Conservation (phyloP, 2,888 invertebrate genomes). For the Athrips mouffetella region DNA sequence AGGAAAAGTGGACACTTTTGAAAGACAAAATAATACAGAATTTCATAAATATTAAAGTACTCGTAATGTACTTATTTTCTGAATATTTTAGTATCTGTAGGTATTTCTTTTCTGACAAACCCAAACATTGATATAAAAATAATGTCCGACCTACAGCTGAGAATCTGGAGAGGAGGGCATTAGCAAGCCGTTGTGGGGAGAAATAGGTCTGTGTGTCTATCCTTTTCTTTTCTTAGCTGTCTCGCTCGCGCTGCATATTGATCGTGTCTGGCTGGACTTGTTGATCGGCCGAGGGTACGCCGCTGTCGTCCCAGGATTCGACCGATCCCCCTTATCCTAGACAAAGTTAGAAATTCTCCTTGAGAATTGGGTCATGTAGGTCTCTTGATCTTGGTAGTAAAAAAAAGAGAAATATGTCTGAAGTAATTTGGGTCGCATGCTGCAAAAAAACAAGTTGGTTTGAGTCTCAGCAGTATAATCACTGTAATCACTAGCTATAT, state of each 20-base stretch:
- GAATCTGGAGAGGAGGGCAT: conserved; percentile 21
- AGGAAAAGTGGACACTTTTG: conserved; percentile 1
- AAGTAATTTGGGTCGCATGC: too few relatives aligned
- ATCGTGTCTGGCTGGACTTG: conserved; percentile 77
- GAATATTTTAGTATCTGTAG: too few relatives aligned
- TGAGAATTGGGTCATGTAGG: not conserved
- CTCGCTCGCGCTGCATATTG: conserved; percentile 63
- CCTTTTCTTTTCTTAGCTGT: conserved; percentile 44
- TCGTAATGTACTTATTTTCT: too few relatives aligned
- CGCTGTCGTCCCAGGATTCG: conserved; percentile 40
- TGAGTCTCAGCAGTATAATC: not conserved
- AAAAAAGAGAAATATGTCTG: not conserved
- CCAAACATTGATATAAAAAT: conserved; percentile 4
- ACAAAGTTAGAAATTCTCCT: not conserved
- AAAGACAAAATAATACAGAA: not conserved
- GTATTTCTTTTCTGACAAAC: too few relatives aligned
- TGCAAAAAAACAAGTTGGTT: too few relatives aligned
- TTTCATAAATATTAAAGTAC: not conserved
- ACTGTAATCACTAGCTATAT: not conserved
- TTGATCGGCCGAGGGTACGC: conserved; percentile 51
- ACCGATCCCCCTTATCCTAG: not conserved
- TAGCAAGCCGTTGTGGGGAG: conserved; percentile 27
- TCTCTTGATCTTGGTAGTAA: not conserved
- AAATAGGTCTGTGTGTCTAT: conserved; percentile 38
- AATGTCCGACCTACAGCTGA: not conserved